Evolutionary conservation across 64 coral and sea anemone species (phyloP), one percentile per base, ranked within the genome.

Genomic region (Stylophora pistillata): DNA sequence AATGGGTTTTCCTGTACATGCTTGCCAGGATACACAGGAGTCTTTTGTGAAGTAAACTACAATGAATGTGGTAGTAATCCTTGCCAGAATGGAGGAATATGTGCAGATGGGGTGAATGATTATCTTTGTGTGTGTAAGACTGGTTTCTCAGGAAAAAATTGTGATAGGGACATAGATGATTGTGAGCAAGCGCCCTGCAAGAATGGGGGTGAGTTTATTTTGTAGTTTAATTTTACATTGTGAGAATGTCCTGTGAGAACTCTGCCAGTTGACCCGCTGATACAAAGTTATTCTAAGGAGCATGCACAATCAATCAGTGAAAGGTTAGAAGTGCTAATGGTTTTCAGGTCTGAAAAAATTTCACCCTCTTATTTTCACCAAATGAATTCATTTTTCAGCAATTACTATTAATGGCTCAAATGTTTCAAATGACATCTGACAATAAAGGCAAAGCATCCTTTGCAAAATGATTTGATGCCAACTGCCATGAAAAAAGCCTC

Each of bases 51-150:
- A 73, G 58, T 65, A 17, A 93, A 94, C 31, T n/a, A 88, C 47
- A 98, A 98, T 71, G 95, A 98, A 15, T 98, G 95, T 69, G 64
- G 71, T 52, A 88, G 88, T 77, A 84, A 57, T 56, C 91, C 95
- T 34, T 98, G 95, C 88, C 82, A 26, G 37, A 94, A 98, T 88
- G 95, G 91, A 41, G 94, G 94, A 30, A 54, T 96, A 27, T 96
- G 94, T 87, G 94, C 94, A 47, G 91, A 96, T 86, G 94, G 94
- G 18, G 20, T 96, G 65, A 91, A 64, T 58, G 91, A 85, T 16
- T 96, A 86, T 66, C 75, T 71, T 59, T 96, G 96, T 77, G 82
- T 98, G 61, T 98, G 96, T 77, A 87, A 76, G n/a, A 53, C 93
- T 59, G 92, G 93, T 28, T 98, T 73, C 80, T 86, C 93, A 25